Evolutionary conservation across 2,113 vertebrate species (phyloP).

Genomic region (Vombatus ursinus): DNA sequence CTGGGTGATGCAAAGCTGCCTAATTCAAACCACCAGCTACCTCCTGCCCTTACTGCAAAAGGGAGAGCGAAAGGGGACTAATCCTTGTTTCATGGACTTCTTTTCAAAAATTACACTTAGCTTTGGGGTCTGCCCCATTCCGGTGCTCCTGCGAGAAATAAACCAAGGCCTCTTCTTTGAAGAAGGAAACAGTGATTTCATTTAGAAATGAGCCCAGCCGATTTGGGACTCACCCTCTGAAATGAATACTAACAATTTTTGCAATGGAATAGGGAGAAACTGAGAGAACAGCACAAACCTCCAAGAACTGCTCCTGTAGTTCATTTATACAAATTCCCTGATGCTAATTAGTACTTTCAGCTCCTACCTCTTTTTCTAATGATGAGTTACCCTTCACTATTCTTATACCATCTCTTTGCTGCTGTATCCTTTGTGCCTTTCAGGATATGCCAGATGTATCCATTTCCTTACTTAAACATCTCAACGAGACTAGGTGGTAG

Average conservation of each 20-base stretch:
- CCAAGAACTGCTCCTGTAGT: constrained; percentile 43
- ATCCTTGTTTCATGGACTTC: constrained; percentile 60
- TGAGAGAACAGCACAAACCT: constrained; percentile 65
- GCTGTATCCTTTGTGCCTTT: neutral
- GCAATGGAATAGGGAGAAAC: constrained; percentile 51
- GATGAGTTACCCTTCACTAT: neutral
- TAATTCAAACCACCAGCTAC: constrained; percentile 51
- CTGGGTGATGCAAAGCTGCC: constrained; percentile 68
- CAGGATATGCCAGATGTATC: neutral
- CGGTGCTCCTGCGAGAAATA: neutral
- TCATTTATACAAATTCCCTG: constrained; percentile 7
- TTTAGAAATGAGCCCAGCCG: constrained; percentile 63
- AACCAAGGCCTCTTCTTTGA: neutral
- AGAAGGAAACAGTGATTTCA: constrained; percentile 46
- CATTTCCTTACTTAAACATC: neutral
- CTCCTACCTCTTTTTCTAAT: neutral
- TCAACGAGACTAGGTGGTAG: neutral
- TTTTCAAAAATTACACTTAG: constrained; percentile 37
- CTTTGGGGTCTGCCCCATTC: constrained; percentile 15
- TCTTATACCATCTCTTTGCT: neutral
- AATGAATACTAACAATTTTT: constrained; percentile 49
- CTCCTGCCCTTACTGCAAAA: constrained; percentile 35
- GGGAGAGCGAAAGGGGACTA: constrained; percentile 40
- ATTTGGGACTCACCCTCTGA: constrained; percentile 66
- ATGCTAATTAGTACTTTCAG: neutral